phyloP scores from a whole-genome alignment of 2,888 invertebrate genomes.

The Volucella zonaria region DNA sequence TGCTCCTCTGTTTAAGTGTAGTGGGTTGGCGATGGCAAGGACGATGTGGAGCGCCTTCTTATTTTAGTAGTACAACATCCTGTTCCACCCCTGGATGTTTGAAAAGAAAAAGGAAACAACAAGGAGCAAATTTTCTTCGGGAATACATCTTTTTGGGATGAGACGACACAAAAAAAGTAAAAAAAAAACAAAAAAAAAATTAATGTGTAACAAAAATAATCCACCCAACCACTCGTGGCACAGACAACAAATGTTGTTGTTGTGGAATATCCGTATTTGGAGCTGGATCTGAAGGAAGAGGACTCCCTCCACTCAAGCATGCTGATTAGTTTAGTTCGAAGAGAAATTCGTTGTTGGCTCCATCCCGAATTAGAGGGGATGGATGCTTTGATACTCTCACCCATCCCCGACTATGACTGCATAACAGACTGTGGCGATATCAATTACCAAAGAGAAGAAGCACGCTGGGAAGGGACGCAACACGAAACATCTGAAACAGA shows the following conservation, averaged over 20 bases:
- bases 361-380: not conserved
- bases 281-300: not conserved
- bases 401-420: constrained; percentile 19
- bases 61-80: constrained; percentile 15
- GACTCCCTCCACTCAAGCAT: constrained; percentile 21
- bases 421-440: constrained; percentile 65
- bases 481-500: constrained; percentile 68
- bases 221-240: constrained; percentile 40
- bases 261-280: not conserved
- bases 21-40: not conserved
- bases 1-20: constrained; percentile 14
- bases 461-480: constrained; percentile 22
- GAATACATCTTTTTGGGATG: not conserved
- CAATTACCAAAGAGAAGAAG: constrained; percentile 51
- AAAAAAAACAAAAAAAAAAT: constrained; percentile 33
- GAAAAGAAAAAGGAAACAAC: constrained; percentile 3
- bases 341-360: constrained; percentile 35
- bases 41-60: not conserved
- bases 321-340: constrained; percentile 61
- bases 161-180: not conserved
- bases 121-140: constrained; percentile 11
- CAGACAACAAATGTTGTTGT: constrained; percentile 36
- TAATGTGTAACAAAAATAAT: constrained; percentile 63
- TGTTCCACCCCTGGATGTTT: constrained; percentile 22
- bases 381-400: not conserved